Base-by-base conservation (phyloP, 2,797 vertebrate genomes). In the Pangasius larnaudii region DNA sequence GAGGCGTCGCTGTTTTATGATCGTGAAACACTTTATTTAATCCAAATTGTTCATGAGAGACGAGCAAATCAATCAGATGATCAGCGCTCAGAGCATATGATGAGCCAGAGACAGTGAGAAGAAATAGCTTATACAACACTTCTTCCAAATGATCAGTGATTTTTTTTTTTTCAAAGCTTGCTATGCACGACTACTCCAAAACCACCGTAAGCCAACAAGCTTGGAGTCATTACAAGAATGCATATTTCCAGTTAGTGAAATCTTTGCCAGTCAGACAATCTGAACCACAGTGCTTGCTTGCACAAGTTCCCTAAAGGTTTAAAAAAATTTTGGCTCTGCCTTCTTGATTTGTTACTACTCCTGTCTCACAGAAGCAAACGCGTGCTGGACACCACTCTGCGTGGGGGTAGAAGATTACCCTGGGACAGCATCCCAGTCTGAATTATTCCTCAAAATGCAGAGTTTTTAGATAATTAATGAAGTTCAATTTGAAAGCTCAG, bases 171-270 rank as follows among this genome's bases (percentile, higher is more conserved):
- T 72, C 18, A 36, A 18, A 3, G 30, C 61, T 86, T 56, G 74
- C 39, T 65, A 79, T 93, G 93, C 90, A 90, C 72, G 92, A 92
- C 88, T 84, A 86, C 92, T 93, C 93, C 90, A 69, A 92, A 93
- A 63, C 89, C 91, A 49, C 92, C 91, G 91, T 93, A 92, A 39
- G 89, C 90, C 90, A 93, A 95, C 93, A 92, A 94, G 90, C 91
- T 94, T 95, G 95, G 94, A 94, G 93, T 91, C 69, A 91, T 90
- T 93, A 92, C 94, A 95, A 95, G 94, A 95, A 95, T 95, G 94
- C 93, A 94, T 93, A 92, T 89, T 85, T 88, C 71, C 84, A 83
- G 84, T 84, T 81, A 83, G 89, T 83, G 78, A 81, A 82, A 67
- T 84, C 78, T 65, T 86, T 85, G 84, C 77, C 84, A 86, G 84